Conservation (phyloP, 2,888 invertebrate genomes). For the Mythimna albipuncta region DNA sequence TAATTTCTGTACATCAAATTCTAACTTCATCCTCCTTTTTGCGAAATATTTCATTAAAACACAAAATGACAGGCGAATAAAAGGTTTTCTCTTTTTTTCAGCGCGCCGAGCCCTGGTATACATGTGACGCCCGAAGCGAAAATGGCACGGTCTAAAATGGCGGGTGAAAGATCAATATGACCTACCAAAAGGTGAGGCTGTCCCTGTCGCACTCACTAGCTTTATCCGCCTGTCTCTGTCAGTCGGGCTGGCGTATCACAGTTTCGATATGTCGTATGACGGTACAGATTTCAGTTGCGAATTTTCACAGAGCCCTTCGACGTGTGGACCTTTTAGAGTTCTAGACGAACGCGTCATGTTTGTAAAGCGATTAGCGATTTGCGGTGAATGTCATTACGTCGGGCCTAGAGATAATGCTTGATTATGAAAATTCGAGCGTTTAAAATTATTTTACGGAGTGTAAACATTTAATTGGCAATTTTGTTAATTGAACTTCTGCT, state of each 20-base stretch:
- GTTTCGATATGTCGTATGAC: constrained; percentile 87
- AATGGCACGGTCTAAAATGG: constrained; percentile 89
- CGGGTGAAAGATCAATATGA: constrained; percentile 91
- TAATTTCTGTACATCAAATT: constrained; percentile 83
- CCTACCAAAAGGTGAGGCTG: constrained; percentile 84
- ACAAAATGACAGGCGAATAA: constrained; percentile 87
- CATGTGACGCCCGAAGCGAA: constrained; percentile 88
- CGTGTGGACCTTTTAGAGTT: constrained; percentile 76
- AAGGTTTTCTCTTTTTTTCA: constrained; percentile 80
- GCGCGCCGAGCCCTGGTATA: constrained; percentile 76
- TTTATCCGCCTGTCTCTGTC: constrained; percentile 73
- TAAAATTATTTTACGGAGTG: constrained; percentile 77
- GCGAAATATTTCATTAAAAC: constrained; percentile 87
- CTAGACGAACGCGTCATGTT: constrained; percentile 73
- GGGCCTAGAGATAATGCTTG: constrained; percentile 81
- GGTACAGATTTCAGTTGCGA: constrained; percentile 80
- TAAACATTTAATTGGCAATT: constrained; percentile 73
- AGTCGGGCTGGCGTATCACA: constrained; percentile 79
- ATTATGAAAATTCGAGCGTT: constrained; percentile 80
- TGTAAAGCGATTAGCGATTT: constrained; percentile 83
- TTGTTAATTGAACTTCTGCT: constrained; percentile 72
- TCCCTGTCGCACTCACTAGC: constrained; percentile 73
- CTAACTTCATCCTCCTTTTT: constrained; percentile 77
- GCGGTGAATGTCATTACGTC: constrained; percentile 80
- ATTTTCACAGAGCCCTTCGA: constrained; percentile 76